These are phyloP conservation scores for Danaus melanippus DNA, from an alignment of 1,140 invertebrate genomes.

Conservation along the genomic window DNA sequence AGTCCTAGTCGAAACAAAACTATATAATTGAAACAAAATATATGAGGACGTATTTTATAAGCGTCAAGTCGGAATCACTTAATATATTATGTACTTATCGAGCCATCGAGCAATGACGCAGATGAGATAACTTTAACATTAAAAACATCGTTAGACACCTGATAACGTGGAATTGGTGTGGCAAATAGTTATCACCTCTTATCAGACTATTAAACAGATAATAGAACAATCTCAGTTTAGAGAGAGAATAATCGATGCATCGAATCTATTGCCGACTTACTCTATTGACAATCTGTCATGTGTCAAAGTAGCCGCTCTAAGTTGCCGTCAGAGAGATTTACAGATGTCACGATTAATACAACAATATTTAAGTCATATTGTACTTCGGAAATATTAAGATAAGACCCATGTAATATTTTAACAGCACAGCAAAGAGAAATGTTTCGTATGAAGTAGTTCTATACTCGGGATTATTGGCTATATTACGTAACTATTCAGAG, in stretches of 20 bases:
- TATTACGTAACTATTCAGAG: slow-evolving; percentile 12
- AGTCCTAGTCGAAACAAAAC: no score
- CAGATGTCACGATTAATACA: no score
- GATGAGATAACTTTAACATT: slow-evolving; percentile 18
- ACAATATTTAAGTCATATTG: no score
- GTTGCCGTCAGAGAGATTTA: no score
- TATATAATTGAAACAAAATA: neutral
- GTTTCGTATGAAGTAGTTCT: no score
- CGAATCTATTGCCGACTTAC: no score
- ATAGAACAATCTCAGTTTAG: slow-evolving; percentile 20
- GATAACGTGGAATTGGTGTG: slow-evolving; percentile 19
- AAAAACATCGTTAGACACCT: slow-evolving; percentile 13
- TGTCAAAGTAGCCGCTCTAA: no score
- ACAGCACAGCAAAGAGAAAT: no score
- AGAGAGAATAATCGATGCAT: slow-evolving; percentile 3
- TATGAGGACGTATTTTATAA: neutral
- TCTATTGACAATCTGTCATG: no score
- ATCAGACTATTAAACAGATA: slow-evolving; percentile 29
- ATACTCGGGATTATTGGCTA: neutral
- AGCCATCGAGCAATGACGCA: slow-evolving; percentile 22
- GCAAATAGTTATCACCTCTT: slow-evolving; percentile 21
- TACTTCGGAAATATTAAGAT: neutral
- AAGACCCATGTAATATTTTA: no score
- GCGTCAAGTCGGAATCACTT: slow-evolving; percentile 1
- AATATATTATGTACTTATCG: slow-evolving; percentile 1